Evolutionary conservation across 1,140 invertebrate species (phyloP), one percentile per base, ranked within the genome.

Genomic region (Streblospio benedicti): DNA sequence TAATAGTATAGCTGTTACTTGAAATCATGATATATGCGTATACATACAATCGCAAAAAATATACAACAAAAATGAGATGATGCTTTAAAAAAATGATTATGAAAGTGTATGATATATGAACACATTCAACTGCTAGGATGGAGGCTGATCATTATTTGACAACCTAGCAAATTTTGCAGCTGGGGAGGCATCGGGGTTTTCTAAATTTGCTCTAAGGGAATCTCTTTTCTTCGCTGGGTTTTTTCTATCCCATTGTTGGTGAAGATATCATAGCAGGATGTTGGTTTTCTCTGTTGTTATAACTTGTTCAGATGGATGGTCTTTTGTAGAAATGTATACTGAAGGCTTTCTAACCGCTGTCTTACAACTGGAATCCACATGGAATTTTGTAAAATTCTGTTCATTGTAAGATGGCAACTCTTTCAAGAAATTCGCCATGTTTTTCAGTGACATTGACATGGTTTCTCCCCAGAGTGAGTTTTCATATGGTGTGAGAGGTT

Each of bases 211-310:
- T 54, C 62, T 64, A 31, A 59, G 64, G 14, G 66, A 71, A 62
- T 73, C 71, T 50, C 71, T 50, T 54, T 73, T 73, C 61, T 73
- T 73, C 47, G 51, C 69, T 35, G 59, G 35, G 59, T 69, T 73
- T 68, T 93, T 93, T 81, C 91, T 93, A 69, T 93, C 90, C 89
- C 89, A 93, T 79, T 92, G 89, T 70, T 93, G 90, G 68, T 93
- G 91, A 59, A 96, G 82, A 76, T 92, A 96, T 79, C 91, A 85
- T 68, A 96, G 76, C 56, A 96, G 80, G 65, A 96, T 93, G 71
- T 91, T 93, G 47, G 90, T 90, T 79, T 93, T 93, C 76, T 94
- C 91, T 73, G 91, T 93, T 28, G 93, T 91, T 28, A 12, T 14
- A 47, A 23, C 45, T 47, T 47, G 45, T 47, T 47, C 45, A 27